Percentiles rank a stretch among this genome's conserved stretches.
phyloP scores from a whole-genome alignment of 2,888 invertebrate genomes.

The Coelopa pilipes region DNA sequence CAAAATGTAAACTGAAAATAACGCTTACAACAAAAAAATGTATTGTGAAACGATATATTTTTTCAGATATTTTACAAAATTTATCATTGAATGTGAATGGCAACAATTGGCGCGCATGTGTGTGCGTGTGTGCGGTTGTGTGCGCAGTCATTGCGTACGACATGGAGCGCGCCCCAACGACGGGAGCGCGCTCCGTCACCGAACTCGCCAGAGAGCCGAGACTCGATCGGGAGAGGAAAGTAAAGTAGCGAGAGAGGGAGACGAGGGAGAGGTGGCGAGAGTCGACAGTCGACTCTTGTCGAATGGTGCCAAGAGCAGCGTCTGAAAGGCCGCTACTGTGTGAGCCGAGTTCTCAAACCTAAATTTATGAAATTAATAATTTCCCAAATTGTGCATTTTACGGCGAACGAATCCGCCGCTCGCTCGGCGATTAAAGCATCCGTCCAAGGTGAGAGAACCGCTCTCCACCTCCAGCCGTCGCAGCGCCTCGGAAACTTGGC shows the following conservation, averaged over 20 bases:
- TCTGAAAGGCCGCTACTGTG: background rate
- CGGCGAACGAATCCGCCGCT: too few species aligned
- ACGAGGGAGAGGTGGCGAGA: background rate
- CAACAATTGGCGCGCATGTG: slow-evolving; percentile 20
- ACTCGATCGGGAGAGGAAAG: background rate
- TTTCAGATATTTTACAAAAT: slow-evolving; percentile 32
- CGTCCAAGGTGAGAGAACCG: too few species aligned
- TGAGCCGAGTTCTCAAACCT: background rate
- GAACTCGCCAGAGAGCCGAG: background rate
- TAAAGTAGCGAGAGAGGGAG: background rate
- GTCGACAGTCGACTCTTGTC: slow-evolving; percentile 1
- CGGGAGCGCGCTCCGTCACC: too few species aligned
- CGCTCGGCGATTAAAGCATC: too few species aligned
- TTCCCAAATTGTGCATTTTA: too few species aligned
- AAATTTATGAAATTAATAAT: background rate
- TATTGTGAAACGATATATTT: slow-evolving; percentile 34
- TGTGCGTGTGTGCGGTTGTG: background rate
- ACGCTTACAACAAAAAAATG: slow-evolving; percentile 21
- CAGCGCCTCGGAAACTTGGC: background rate
- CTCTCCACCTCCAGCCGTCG: background rate
- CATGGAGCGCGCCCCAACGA: background rate
- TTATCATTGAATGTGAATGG: slow-evolving; percentile 40
- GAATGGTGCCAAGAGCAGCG: slow-evolving; percentile 28
- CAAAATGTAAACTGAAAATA: slow-evolving; percentile 13
- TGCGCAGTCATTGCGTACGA: slow-evolving; percentile 22